Evolutionary conservation across 2,888 invertebrate species (phyloP).

Genomic region (Dryobotodes eremita): DNA sequence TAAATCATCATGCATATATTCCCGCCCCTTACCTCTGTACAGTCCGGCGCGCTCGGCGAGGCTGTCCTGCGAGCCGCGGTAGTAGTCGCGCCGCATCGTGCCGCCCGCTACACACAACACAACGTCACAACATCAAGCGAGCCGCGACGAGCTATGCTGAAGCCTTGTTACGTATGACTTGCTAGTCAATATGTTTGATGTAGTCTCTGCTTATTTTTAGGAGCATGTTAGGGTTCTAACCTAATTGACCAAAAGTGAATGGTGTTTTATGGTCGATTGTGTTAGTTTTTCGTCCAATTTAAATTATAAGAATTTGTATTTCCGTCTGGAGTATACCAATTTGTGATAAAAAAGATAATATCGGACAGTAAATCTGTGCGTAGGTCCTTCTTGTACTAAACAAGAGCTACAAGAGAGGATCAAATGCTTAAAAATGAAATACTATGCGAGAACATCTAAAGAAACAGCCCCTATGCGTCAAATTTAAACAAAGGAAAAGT

Average conservation of each 20-base stretch:
- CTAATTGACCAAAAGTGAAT: not conserved
- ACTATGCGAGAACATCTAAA: not conserved
- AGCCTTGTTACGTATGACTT: not conserved
- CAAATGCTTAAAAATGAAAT: not conserved
- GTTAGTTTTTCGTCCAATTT: constrained; percentile 9
- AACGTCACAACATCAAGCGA: constrained; percentile 63
- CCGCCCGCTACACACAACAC: constrained; percentile 73
- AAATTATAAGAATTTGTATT: constrained; percentile 20
- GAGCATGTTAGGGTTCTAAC: not conserved
- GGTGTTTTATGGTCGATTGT: not conserved
- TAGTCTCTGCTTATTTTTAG: constrained; percentile 31
- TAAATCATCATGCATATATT: not conserved
- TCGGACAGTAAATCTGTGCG: not conserved
- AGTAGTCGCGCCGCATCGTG: constrained; percentile 96
- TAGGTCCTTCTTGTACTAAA: not conserved
- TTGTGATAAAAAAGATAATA: not conserved
- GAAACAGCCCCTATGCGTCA: not conserved
- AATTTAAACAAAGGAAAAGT: not conserved
- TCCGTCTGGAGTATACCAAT: not conserved
- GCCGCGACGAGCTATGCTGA: constrained; percentile 39
- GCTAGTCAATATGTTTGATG: constrained; percentile 15
- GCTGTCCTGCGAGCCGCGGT: constrained; percentile 97
- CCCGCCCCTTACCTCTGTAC: constrained; percentile 92
- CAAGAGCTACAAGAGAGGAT: not conserved
- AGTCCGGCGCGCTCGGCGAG: constrained; percentile 93